phyloP scores from a whole-genome alignment of 2,113 vertebrate genomes.

The Sapajus apella region DNA sequence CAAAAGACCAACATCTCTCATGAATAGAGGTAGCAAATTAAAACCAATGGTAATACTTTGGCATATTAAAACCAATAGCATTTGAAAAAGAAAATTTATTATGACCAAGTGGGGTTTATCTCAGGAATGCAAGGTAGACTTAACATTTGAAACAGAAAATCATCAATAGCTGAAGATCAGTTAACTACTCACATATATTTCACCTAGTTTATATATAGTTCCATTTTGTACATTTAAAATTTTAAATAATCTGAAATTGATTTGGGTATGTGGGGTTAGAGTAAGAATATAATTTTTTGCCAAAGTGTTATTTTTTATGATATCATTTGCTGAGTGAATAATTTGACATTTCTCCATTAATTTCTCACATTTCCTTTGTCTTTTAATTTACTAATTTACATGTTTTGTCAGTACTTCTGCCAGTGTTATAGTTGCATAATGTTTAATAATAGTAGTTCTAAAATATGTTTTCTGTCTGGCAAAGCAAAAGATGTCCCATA shows the following conservation, averaged over 20 bases:
- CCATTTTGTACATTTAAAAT: slow-evolving; percentile 32
- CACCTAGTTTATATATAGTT: background rate
- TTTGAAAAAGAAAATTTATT: background rate
- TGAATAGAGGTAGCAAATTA: background rate
- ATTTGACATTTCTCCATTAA: background rate
- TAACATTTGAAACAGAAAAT: slow-evolving; percentile 45
- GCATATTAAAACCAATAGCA: background rate
- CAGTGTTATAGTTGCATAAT: background rate
- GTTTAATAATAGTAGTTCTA: background rate
- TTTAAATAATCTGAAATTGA: background rate
- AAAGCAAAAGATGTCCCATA: background rate
- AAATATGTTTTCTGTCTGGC: slow-evolving; percentile 7
- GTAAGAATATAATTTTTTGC: background rate
- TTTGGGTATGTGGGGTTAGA: background rate
- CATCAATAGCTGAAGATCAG: background rate
- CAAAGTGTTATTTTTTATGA: background rate
- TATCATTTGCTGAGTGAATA: background rate
- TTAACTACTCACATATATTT: slow-evolving; percentile 2
- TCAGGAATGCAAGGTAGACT: background rate
- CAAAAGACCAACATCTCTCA: background rate
- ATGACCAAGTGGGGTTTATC: background rate
- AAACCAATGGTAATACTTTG: background rate
- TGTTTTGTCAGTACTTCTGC: background rate
- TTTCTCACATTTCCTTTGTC: background rate
- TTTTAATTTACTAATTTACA: background rate